phyloP scores from a whole-genome alignment of 2,888 invertebrate species.

The Lordiphosa andalusiaca region DNA sequence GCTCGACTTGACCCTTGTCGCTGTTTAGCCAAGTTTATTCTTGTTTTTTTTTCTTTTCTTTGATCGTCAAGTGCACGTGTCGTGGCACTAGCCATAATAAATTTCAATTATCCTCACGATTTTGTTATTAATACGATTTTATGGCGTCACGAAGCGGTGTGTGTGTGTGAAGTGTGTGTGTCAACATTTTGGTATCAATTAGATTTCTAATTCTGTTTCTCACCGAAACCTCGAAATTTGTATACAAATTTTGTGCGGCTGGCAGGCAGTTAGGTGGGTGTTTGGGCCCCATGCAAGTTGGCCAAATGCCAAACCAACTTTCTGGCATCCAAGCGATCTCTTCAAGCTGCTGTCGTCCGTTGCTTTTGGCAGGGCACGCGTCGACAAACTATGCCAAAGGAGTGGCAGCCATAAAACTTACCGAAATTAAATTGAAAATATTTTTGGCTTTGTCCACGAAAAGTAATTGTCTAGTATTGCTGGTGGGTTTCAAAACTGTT shows the following conservation, averaged over 20 bases:
- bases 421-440: not conserved
- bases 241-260: too few relatives aligned
- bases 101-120: slow-evolving; percentile 75
- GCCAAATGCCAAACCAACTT: not conserved
- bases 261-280: too few relatives aligned
- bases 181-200: slow-evolving; percentile 32
- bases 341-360: slow-evolving; percentile 2
- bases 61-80: slow-evolving; percentile 56
- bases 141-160: slow-evolving; percentile 53
- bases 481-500: too few relatives aligned
- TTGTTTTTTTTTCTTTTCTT: slow-evolving; percentile 50
- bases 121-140: slow-evolving; percentile 71
- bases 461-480: too few relatives aligned
- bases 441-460: too few relatives aligned
- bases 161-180: slow-evolving; percentile 40
- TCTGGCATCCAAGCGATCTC: not conserved
- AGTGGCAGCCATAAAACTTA: not conserved
- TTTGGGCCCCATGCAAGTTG: too few relatives aligned
- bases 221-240: too few relatives aligned
- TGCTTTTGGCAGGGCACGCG: slow-evolving; percentile 28
- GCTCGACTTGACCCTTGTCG: too few relatives aligned
- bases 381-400: slow-evolving; percentile 43
- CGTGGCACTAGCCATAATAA: slow-evolving; percentile 58
- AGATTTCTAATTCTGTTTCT: too few relatives aligned
- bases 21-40: not conserved